phyloP scores from a whole-genome alignment of 2,888 invertebrate genomes.

The Syrphus vitripennis region DNA sequence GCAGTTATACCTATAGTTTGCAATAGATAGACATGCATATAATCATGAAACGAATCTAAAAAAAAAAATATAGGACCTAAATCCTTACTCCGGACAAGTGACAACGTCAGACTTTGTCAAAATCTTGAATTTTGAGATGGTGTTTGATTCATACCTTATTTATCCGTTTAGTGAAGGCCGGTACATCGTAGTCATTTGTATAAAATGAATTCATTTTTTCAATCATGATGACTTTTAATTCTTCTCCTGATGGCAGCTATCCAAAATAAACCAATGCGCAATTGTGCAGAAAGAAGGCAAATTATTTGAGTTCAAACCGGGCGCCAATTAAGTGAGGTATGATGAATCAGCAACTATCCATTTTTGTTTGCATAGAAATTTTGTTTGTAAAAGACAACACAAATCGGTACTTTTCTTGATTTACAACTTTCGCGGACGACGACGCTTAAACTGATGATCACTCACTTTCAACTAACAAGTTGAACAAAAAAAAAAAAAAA shows the following conservation, averaged over 20 bases:
- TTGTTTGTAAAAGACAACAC: not conserved
- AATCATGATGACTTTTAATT: constrained; percentile 75
- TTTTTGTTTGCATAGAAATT: constrained; percentile 42
- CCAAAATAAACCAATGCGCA: not conserved
- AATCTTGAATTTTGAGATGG: constrained; percentile 3
- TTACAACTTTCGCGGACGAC: constrained; percentile 25
- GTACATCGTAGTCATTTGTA: constrained; percentile 78
- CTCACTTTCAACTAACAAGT: constrained; percentile 34
- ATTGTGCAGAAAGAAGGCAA: not conserved
- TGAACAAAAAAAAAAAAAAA: not conserved
- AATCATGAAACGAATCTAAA: constrained; percentile 42
- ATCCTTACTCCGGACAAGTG: constrained; percentile 53
- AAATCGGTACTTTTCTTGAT: constrained; percentile 20
- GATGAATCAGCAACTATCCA: constrained; percentile 64
- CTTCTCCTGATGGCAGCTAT: not conserved
- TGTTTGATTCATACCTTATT: constrained; percentile 74
- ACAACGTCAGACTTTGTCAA: constrained; percentile 33
- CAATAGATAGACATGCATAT: constrained; percentile 22
- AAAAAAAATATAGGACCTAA: constrained; percentile 42
- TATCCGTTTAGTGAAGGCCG: constrained; percentile 76
- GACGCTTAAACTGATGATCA: not conserved
- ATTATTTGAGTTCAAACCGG: constrained; percentile 18
- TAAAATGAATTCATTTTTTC: constrained; percentile 76
- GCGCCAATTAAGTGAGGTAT: not conserved
- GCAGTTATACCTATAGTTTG: not conserved